Conservation (phyloP, 2,113 vertebrate species). For the Neolamprologus ventralis region DNA sequence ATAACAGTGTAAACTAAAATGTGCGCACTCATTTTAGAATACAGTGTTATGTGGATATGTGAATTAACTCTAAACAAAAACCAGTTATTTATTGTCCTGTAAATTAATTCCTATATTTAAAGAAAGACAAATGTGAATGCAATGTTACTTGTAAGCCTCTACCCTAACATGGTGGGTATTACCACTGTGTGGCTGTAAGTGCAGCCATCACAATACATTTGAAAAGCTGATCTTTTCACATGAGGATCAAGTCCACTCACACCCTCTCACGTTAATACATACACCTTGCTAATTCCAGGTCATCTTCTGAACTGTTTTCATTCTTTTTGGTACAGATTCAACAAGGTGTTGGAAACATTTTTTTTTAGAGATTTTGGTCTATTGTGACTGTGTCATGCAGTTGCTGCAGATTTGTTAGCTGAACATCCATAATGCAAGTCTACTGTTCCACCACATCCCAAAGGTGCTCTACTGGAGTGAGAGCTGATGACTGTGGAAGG, state of each 20-base stretch:
- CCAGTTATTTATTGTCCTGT: too few species aligned
- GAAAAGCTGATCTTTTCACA: background rate
- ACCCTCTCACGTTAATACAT: background rate
- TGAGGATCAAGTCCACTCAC: background rate
- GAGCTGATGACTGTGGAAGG: background rate
- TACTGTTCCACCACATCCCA: background rate
- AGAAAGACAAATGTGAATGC: too few species aligned
- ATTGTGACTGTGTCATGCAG: background rate
- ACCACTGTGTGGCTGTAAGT: too few species aligned
- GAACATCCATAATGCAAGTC: background rate
- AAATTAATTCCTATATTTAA: too few species aligned
- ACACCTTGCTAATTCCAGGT: background rate
- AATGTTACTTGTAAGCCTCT: too few species aligned
- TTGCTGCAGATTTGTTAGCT: background rate
- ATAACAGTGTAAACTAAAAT: too few species aligned
- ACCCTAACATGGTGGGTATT: too few species aligned
- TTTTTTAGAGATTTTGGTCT: background rate
- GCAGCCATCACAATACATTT: background rate
- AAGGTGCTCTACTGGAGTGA: background rate
- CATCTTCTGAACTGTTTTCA: fast-evolving
- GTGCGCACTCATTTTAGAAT: too few species aligned
- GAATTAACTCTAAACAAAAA: too few species aligned
- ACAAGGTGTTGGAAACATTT: background rate
- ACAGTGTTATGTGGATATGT: too few species aligned
- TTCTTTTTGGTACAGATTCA: background rate